Conservation (phyloP, 2,113 vertebrate genomes). For the Oryzias melastigma region DNA sequence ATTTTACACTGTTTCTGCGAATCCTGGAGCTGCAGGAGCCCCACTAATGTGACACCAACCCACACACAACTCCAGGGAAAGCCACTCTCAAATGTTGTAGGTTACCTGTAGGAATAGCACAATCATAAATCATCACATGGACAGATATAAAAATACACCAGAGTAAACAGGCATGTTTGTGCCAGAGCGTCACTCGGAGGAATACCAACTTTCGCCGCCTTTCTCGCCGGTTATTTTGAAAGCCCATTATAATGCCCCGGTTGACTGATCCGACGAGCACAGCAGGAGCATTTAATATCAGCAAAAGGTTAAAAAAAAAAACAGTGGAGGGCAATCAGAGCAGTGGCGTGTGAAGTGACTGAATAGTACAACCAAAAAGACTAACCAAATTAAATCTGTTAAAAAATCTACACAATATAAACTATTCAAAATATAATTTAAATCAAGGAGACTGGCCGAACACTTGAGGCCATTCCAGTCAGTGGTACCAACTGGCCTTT, state of each 20-base stretch:
- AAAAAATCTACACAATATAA: neutral
- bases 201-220: neutral
- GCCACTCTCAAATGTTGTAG: slow-evolving; percentile 16
- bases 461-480: slow-evolving; percentile 11
- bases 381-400: neutral
- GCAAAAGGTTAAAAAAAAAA: slow-evolving; percentile 36
- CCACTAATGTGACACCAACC: slow-evolving; percentile 29
- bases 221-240: slow-evolving; percentile 27
- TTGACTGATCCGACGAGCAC: slow-evolving; percentile 47
- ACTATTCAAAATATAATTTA: neutral
- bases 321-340: slow-evolving; percentile 41
- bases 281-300: slow-evolving; percentile 40
- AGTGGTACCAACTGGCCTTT: slow-evolving; percentile 1
- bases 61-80: slow-evolving; percentile 33
- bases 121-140: too few relatives aligned
- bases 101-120: slow-evolving; percentile 5
- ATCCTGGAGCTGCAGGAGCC: slow-evolving; percentile 16
- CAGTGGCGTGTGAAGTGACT: slow-evolving; percentile 39
- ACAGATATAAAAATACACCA: neutral
- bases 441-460: neutral
- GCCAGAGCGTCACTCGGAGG: neutral
- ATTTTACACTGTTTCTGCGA: slow-evolving; percentile 29
- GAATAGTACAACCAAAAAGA: slow-evolving; percentile 4
- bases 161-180: neutral
- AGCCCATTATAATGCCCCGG: slow-evolving; percentile 22